Percentiles rank a stretch among this genome's conserved stretches.
Conservation (phyloP, 2,797 vertebrate genomes). For the Brachyalestes nurse region DNA sequence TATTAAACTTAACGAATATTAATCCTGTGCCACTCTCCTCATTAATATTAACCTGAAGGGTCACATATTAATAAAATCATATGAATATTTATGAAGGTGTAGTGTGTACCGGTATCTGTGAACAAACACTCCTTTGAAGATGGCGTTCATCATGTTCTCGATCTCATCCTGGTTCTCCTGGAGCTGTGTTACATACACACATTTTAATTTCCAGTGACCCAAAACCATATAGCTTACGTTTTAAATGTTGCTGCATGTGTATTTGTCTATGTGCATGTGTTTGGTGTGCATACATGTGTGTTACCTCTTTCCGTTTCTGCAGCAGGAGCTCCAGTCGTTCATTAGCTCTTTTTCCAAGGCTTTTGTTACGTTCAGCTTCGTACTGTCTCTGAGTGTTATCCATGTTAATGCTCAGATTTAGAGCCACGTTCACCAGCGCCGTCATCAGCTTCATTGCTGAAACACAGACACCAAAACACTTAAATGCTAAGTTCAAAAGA, state of each 20-base stretch:
- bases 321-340: slow-evolving; percentile 94
- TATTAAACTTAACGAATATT: too few species aligned
- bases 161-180: slow-evolving; percentile 99
- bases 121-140: slow-evolving; percentile 99
- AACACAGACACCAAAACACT: too few species aligned
- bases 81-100: too few species aligned
- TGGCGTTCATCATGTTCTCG: slow-evolving; percentile 99
- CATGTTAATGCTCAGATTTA: slow-evolving; percentile 99
- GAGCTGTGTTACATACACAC: slow-evolving; percentile 81
- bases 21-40: too few species aligned
- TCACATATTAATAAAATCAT: too few species aligned
- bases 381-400: slow-evolving; percentile 99
- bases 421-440: slow-evolving; percentile 98
- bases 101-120: slow-evolving; percentile 92
- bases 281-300: too few species aligned
- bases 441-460: slow-evolving; percentile 99
- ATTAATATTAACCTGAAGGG: too few species aligned
- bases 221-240: too few species aligned
- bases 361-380: slow-evolving; percentile 97
- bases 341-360: slow-evolving; percentile 96
- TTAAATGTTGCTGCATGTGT: too few species aligned
- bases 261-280: too few species aligned
- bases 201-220: too few species aligned
- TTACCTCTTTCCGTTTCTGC: slow-evolving; percentile 98
- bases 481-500: too few species aligned